Percentiles rank a stretch among this genome's conserved stretches.
Evolutionary conservation across 2,797 vertebrate species (phyloP).

Genomic region (Poeciliopsis paucimaculata): DNA sequence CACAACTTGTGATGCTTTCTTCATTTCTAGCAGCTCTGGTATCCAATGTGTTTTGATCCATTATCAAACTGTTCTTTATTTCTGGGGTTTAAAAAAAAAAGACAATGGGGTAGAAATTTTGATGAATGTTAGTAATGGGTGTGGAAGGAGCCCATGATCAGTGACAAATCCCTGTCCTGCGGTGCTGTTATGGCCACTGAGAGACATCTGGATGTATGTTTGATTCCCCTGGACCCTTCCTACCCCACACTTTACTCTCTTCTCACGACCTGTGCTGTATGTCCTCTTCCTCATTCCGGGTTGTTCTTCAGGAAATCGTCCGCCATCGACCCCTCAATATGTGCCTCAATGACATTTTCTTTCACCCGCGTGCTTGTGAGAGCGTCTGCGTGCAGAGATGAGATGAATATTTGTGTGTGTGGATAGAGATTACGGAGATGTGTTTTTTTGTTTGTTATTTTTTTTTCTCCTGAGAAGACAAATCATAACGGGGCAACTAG

Average conservation of each 20-base stretch:
- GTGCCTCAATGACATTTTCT: constrained; percentile 78
- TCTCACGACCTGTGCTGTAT: constrained; percentile 68
- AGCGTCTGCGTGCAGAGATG: constrained; percentile 43
- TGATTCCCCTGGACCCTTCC: constrained; percentile 30
- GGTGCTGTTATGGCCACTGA: constrained; percentile 58
- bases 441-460: not conserved
- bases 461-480: constrained; percentile 45
- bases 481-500: constrained; percentile 62
- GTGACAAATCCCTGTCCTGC: constrained; percentile 65
- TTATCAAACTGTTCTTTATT: constrained; percentile 41
- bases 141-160: constrained; percentile 66
- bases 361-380: constrained; percentile 69
- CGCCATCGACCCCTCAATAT: constrained; percentile 79
- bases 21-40: constrained; percentile 63
- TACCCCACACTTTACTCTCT: constrained; percentile 28
- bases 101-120: constrained; percentile 53
- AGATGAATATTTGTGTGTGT: constrained; percentile 42
- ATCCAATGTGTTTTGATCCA: constrained; percentile 70
- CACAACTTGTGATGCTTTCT: constrained; percentile 58
- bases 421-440: constrained; percentile 63
- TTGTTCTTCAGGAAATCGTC: constrained; percentile 80
- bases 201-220: constrained; percentile 70
- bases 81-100: constrained; percentile 13
- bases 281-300: constrained; percentile 77
- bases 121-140: constrained; percentile 74